Percentiles rank a stretch among this genome's conserved stretches.
Evolutionary conservation across 2,888 invertebrate genomes (phyloP).

Genomic region (Leucozona laternaria): DNA sequence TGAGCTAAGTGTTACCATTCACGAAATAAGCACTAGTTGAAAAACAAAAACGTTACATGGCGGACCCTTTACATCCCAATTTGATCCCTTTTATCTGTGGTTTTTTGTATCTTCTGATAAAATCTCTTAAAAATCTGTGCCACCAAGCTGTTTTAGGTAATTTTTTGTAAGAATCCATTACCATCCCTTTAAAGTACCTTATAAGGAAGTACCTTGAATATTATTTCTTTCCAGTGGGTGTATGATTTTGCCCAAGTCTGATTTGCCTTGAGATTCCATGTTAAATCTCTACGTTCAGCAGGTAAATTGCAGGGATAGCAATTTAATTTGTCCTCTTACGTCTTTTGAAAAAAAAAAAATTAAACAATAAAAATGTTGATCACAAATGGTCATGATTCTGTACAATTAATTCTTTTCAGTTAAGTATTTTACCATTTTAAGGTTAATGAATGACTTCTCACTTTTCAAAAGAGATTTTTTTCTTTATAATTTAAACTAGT

Average conservation of each 20-base stretch:
- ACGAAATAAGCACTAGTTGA: no score
- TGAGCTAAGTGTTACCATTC: no score
- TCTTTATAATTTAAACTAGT: not conserved
- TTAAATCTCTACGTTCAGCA: not conserved
- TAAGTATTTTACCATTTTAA: slow-evolving; percentile 25
- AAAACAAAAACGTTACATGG: no score
- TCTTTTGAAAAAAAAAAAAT: not conserved
- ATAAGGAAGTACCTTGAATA: not conserved
- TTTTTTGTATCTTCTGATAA: no score
- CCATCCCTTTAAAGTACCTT: not conserved
- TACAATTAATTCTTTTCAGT: slow-evolving; percentile 57
- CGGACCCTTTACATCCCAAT: no score
- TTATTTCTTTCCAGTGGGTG: slow-evolving; percentile 11
- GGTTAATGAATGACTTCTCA: slow-evolving; percentile 45
- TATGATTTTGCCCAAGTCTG: not conserved
- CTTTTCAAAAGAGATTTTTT: not conserved
- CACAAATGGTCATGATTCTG: slow-evolving; percentile 16
- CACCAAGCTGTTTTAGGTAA: no score
- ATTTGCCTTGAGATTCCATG: slow-evolving; percentile 28
- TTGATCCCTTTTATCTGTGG: no score
- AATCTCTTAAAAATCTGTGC: no score
- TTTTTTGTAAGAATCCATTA: not conserved
- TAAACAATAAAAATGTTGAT: no score
- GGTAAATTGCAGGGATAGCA: not conserved
- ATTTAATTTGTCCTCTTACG: slow-evolving; percentile 38